Conservation (phyloP, 2,113 vertebrate species). For the Rhabdomys dilectus region DNA sequence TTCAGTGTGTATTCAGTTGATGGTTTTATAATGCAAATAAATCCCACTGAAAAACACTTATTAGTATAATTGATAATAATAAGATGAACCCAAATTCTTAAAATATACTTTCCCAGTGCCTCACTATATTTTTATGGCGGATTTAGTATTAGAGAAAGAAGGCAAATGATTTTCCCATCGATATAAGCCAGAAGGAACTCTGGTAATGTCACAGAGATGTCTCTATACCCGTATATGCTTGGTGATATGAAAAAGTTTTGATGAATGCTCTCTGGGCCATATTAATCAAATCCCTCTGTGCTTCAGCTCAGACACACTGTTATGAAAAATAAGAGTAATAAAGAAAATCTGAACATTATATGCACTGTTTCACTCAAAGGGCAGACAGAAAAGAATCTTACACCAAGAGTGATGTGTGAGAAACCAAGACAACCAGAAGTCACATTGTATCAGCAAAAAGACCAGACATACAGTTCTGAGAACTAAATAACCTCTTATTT, state of each 20-base stretch:
- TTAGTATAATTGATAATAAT: background rate
- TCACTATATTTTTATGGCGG: background rate
- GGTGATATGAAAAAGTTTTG: background rate
- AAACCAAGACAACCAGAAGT: background rate
- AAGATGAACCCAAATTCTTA: slow-evolving; percentile 22
- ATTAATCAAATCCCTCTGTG: background rate
- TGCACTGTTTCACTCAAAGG: background rate
- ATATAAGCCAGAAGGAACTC: background rate
- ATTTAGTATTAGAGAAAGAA: background rate
- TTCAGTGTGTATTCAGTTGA: background rate
- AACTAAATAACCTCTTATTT: slow-evolving; percentile 11
- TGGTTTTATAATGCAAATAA: slow-evolving; percentile 40
- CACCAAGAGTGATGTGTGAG: background rate
- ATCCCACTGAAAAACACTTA: background rate
- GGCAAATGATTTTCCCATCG: background rate
- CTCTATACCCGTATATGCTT: background rate
- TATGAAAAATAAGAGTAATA: slow-evolving; percentile 2
- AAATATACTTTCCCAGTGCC: background rate
- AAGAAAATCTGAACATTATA: background rate
- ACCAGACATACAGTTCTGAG: background rate
- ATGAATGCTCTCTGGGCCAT: background rate
- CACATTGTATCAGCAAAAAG: background rate
- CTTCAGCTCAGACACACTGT: background rate
- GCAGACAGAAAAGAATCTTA: background rate
- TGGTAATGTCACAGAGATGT: background rate